Evolutionary conservation across 2,888 invertebrate genomes (phyloP).

Genomic region (Aproaerema taeniolella): DNA sequence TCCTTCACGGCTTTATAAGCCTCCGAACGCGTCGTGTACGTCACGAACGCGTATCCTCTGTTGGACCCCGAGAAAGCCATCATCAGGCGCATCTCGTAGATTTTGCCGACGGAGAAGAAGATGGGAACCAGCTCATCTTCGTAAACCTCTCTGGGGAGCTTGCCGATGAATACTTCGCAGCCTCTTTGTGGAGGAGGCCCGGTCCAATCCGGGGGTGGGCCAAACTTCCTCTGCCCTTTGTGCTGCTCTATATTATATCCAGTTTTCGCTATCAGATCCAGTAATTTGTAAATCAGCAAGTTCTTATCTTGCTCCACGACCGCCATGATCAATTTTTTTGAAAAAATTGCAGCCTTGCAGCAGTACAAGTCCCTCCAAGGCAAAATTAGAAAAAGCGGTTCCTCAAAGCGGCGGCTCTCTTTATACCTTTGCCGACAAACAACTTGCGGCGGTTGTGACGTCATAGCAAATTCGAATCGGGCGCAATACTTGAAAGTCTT

Average conservation of each 20-base stretch:
- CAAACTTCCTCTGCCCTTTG: constrained; percentile 88
- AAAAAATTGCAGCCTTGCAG: no score
- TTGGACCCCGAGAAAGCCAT: constrained; percentile 88
- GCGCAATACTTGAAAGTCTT: no score
- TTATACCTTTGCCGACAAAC: constrained; percentile 67
- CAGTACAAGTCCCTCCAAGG: constrained; percentile 14
- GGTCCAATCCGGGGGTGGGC: constrained; percentile 78
- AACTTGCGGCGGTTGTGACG: constrained; percentile 50
- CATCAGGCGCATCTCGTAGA: constrained; percentile 89
- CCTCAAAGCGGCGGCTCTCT: constrained; percentile 53
- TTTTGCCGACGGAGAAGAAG: constrained; percentile 79
- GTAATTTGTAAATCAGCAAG: constrained; percentile 41
- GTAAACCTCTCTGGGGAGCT: constrained; percentile 85
- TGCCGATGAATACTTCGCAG: constrained; percentile 88
- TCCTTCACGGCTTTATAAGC: constrained; percentile 81
- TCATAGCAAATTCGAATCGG: constrained; percentile 26
- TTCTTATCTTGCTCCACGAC: no score
- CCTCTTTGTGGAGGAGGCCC: constrained; percentile 79
- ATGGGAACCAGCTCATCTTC: constrained; percentile 88
- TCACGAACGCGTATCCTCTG: constrained; percentile 88
- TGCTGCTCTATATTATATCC: constrained; percentile 82
- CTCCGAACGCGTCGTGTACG: constrained; percentile 75
- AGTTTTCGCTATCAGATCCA: constrained; percentile 57
- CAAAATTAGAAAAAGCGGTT: constrained; percentile 43
- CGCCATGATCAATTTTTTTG: constrained; percentile 41